Base-by-base conservation (phyloP, 2,797 vertebrate species). In the Rhynchotus rufescens region DNA sequence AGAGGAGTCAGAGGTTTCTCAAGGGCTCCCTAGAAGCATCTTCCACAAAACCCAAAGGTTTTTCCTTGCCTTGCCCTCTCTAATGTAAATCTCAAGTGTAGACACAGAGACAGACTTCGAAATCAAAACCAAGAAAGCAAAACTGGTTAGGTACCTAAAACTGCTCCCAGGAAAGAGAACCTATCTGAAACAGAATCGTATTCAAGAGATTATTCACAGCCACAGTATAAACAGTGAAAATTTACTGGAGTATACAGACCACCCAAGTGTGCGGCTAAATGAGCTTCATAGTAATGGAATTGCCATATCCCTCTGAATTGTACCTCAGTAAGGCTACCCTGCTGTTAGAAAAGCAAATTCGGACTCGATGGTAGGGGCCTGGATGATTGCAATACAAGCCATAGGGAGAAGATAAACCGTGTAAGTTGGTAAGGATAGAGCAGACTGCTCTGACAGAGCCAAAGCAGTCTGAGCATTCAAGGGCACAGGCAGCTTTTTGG, bases 181-280 rank as follows among this genome's bases (percentile, higher is more conserved):
- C 26, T 88, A 15, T 86, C 65, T 67, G 57, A 40, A 86, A 65
- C 4, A 84, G 52, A 89, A 91, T 8, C 61, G 30, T 65, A 77
- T 71, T 89, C 83, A 61, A 57, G 87, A 92, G 77, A 86, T 91
- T 93, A 90, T 86, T 92, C 81, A 95, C 61, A 91, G 89, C 68
- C 8, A 12, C 61, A 90, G 59, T n/a, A 83, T 88, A 93, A 95
- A 93, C 80, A 64, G 28, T 71, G 78, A 96, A 94, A 93, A 95
- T 94, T 93, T 95, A 77, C 78, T 84, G 83, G 61, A 77, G 28
- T 91, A 72, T 86, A 84, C 49, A 94, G 89, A 88, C 80, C 89
- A 94, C 91, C 88, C 81, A 88, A 94, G 80, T 89, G 87, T 80
- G 83, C 68, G 76, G 45, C 62, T 82, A 93, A 93, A 96, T 96